Base-by-base conservation (phyloP, 2,113 vertebrate genomes). In the Columba janthina region DNA sequence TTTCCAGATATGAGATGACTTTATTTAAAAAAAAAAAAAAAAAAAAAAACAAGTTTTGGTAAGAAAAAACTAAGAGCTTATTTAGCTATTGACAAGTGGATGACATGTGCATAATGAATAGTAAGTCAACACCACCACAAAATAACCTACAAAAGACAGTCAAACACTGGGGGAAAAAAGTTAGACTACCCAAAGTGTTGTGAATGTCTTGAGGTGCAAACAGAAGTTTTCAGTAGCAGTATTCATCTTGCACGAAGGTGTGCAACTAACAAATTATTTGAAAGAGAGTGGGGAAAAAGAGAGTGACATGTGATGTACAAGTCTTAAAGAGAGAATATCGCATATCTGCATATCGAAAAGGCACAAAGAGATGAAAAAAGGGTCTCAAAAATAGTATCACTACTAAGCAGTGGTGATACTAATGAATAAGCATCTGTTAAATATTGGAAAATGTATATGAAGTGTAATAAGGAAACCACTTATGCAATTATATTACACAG, bases 261-360 rank as follows among this genome's bases (percentile, higher is more conserved):
- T 40, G n/a, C 25, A 85, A 40, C 32, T 64, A 69, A 58, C 12
- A 89, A 74, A 70, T 22, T 25, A 70, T 60, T 6, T 65, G 44
- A 60, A 65, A 48, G 29, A n/a, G 1, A 48, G 11, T 0, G 1
- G 6, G 9, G 15, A 26, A 40, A 50, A n/a, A 40, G 11, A 56
- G 5, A 65, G 40, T 26, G 8, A 48, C 22, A 15, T 1, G 15
- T 17, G 58, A 79, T 28, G 31, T 28, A 29, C 6, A 75, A 21
- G 6, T 60, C 34, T 58, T 60, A 21, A 36, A 65, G 20, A n/a
- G 7, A 75, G 28, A 70, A 34, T 54, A 36, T 3, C 1, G 0
- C 5, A 5, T 13, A 72, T 19, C 24, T 71, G 24, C 17, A 44
- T 24, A 46, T 6, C 53, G 10, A 34, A 40, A 74, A 64, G n/a